Evolutionary conservation across 2,113 vertebrate genomes (phyloP).

Genomic region (Colaptes auratus): DNA sequence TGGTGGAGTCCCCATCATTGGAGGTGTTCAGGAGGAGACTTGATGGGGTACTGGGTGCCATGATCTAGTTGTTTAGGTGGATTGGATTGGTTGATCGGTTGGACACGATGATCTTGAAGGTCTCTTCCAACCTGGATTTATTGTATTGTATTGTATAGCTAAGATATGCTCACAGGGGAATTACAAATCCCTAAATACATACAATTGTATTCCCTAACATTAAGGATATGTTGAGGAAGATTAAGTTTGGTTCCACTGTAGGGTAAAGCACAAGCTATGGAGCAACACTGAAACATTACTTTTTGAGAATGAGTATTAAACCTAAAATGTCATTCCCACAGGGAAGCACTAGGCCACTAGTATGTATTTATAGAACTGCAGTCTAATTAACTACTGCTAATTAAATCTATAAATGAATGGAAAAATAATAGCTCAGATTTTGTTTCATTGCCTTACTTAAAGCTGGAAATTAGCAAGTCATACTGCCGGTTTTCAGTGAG

Average conservation of each 20-base stretch:
- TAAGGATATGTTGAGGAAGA: not conserved
- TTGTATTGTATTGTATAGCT: no score
- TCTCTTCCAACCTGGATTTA: no score
- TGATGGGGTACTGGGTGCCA: no score
- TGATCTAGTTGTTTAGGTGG: no score
- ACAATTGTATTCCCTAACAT: not conserved
- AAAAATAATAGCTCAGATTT: not conserved
- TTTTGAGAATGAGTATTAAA: not conserved
- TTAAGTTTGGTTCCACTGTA: not conserved
- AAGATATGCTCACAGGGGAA: not conserved
- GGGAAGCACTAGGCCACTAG: not conserved
- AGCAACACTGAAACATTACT: not conserved
- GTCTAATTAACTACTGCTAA: not conserved
- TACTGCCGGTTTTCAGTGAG: not conserved
- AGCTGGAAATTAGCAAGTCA: not conserved
- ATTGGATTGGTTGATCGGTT: no score
- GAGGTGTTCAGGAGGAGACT: no score
- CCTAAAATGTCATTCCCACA: not conserved
- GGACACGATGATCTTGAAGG: no score
- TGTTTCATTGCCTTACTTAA: constrained; percentile 40
- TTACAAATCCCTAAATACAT: not conserved
- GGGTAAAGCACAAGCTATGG: not conserved
- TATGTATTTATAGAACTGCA: not conserved
- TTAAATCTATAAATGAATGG: constrained; percentile 32
- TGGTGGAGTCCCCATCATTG: no score